Conservation (phyloP, 2,888 invertebrate genomes). For the Hirtodrosophila histrioides region DNA sequence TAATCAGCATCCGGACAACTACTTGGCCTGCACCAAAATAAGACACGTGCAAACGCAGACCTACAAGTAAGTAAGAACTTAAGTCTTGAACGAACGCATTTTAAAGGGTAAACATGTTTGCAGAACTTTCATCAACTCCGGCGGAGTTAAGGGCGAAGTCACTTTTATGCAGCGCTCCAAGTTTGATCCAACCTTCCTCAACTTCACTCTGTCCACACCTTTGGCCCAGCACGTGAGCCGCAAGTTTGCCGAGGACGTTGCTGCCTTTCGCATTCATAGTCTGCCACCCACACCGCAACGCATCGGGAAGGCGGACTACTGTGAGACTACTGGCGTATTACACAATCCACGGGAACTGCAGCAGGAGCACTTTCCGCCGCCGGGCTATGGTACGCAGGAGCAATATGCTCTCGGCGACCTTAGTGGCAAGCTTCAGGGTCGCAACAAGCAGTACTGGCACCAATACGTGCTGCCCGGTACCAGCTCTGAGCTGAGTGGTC, state of each 20-base stretch:
- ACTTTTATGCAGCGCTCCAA: constrained; percentile 91
- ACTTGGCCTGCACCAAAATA: constrained; percentile 93
- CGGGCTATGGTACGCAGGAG: constrained; percentile 91
- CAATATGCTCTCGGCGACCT: constrained; percentile 96
- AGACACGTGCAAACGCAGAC: constrained; percentile 87
- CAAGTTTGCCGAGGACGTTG: constrained; percentile 90
- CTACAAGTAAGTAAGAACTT: constrained; percentile 87
- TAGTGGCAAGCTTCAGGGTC: constrained; percentile 92
- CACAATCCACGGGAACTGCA: constrained; percentile 90
- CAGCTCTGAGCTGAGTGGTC: constrained; percentile 89
- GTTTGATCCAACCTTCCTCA: constrained; percentile 93
- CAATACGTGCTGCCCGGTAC: constrained; percentile 88
- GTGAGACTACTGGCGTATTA: constrained; percentile 89
- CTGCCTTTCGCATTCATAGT: constrained; percentile 89
- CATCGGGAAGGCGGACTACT: constrained; percentile 85
- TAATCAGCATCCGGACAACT: constrained; percentile 89
- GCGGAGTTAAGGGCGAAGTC: constrained; percentile 92
- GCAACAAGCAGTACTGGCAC: constrained; percentile 89
- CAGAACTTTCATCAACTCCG: constrained; percentile 90
- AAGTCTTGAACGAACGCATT: too few relatives aligned
- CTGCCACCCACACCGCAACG: constrained; percentile 88
- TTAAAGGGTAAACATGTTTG: constrained; percentile 22
- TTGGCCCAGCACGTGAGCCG: constrained; percentile 88
- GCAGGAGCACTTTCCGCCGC: constrained; percentile 87
- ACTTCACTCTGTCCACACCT: constrained; percentile 88